Conservation (phyloP, 2,888 invertebrate genomes). For the Clanis bilineata region DNA sequence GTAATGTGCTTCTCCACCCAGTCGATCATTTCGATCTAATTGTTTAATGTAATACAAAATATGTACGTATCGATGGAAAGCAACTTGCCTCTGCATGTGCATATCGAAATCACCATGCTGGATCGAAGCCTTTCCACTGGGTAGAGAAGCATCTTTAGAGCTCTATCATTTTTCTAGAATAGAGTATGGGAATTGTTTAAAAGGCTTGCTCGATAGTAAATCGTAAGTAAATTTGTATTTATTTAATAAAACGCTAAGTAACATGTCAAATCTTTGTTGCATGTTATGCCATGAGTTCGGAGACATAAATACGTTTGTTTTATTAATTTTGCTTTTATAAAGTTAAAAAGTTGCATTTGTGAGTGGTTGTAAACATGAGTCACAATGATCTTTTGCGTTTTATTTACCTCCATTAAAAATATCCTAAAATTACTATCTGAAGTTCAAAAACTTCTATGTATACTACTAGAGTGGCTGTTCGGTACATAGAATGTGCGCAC, state of each 20-base stretch:
- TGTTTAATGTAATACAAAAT: no score
- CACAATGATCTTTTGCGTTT: conserved; percentile 55
- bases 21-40: no score
- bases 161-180: not conserved
- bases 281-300: conserved; percentile 75
- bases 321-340: conserved; percentile 67
- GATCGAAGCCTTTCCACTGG: no score
- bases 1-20: no score
- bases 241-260: conserved; percentile 8
- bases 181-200: not conserved
- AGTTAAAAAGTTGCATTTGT: conserved; percentile 75
- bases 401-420: conserved; percentile 49
- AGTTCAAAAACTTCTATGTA: not conserved
- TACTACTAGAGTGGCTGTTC: no score
- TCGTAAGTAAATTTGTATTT: conserved; percentile 13
- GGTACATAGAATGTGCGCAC: no score
- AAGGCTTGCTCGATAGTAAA: conserved; percentile 11
- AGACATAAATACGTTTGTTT: conserved; percentile 69
- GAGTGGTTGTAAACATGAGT: conserved; percentile 80
- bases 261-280: conserved; percentile 35
- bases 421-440: not conserved
- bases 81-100: no score
- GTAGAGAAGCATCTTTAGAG: no score
- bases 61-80: no score
- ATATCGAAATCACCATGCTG: no score